These are phyloP conservation scores for Drosophila borborema DNA, from an alignment of 2,888 invertebrate species.

Conservation along the genomic window DNA sequence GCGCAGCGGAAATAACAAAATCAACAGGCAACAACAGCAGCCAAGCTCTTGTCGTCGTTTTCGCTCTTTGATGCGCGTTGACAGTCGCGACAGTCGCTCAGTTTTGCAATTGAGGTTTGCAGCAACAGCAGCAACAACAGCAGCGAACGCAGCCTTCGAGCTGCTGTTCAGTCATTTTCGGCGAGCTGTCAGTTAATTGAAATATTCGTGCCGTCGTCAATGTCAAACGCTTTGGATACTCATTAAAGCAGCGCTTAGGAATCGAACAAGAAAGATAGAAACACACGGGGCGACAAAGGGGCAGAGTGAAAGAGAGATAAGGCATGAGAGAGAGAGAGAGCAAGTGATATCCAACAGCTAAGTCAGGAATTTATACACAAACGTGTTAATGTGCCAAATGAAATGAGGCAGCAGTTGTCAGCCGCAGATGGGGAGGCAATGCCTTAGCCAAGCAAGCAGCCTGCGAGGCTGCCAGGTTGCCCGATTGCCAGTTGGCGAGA, in stretches of 20 bases:
- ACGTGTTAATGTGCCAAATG: conserved; percentile 80
- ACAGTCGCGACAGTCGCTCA: conserved; percentile 64
- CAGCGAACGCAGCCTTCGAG: not conserved
- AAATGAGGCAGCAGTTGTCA: conserved; percentile 59
- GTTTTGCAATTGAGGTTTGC: conserved; percentile 26
- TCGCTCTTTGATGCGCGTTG: conserved; percentile 60
- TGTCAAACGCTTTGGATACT: conserved; percentile 49
- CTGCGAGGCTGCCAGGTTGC: not conserved
- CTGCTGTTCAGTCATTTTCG: conserved; percentile 70
- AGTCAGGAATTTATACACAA: conserved; percentile 40
- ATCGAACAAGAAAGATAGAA: conserved; percentile 18
- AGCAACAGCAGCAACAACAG: conserved; percentile 3
- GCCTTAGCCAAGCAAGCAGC: not conserved
- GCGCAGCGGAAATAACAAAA: conserved; percentile 72
- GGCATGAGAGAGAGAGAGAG: no score
- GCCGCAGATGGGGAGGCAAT: conserved; percentile 33
- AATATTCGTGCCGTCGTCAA: conserved; percentile 73
- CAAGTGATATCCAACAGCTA: conserved; percentile 7
- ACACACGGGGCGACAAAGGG: not conserved
- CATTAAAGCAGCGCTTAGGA: conserved; percentile 68
- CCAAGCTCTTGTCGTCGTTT: conserved; percentile 46
- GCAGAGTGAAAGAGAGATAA: not conserved
- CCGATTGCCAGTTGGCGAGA: not conserved
- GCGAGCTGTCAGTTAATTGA: conserved; percentile 76
- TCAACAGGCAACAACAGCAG: conserved; percentile 48